phyloP scores from a whole-genome alignment of 2,888 invertebrate genomes.

The Cinara cedri region DNA sequence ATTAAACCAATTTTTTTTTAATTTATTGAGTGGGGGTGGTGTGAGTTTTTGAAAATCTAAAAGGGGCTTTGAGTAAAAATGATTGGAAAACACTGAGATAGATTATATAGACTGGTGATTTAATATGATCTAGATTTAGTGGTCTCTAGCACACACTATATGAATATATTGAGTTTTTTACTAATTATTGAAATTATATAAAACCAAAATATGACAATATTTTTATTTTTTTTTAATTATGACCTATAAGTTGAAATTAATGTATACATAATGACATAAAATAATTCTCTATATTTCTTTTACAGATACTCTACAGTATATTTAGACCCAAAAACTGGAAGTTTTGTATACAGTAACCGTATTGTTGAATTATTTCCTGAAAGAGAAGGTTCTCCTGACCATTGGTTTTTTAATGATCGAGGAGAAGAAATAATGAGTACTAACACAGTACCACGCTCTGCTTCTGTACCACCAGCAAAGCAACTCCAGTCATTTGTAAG shows the following conservation, averaged over 20 bases:
- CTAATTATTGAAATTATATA: too few relatives aligned
- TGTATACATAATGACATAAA: background rate
- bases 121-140: background rate
- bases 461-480: conserved; percentile 39
- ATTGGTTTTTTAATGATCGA: conserved; percentile 62
- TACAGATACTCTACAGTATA: conserved; percentile 65
- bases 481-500: conserved; percentile 49
- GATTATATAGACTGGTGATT: too few relatives aligned
- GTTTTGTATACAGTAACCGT: conserved; percentile 66
- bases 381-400: conserved; percentile 59
- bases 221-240: too few relatives aligned
- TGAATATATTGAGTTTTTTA: too few relatives aligned
- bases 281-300: conserved; percentile 58
- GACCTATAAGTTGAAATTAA: too few relatives aligned
- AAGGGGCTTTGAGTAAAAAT: too few relatives aligned
- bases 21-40: too few relatives aligned
- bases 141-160: too few relatives aligned
- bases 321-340: conserved; percentile 65
- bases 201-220: background rate
- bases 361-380: conserved; percentile 61
- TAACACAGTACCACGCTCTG: conserved; percentile 41
- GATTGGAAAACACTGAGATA: too few relatives aligned
- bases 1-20: too few relatives aligned
- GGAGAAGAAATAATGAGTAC: conserved; percentile 59
- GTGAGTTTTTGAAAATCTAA: too few relatives aligned